phyloP scores from a whole-genome alignment of 1,140 invertebrate genomes.

The Trinorchestia longiramus region DNA sequence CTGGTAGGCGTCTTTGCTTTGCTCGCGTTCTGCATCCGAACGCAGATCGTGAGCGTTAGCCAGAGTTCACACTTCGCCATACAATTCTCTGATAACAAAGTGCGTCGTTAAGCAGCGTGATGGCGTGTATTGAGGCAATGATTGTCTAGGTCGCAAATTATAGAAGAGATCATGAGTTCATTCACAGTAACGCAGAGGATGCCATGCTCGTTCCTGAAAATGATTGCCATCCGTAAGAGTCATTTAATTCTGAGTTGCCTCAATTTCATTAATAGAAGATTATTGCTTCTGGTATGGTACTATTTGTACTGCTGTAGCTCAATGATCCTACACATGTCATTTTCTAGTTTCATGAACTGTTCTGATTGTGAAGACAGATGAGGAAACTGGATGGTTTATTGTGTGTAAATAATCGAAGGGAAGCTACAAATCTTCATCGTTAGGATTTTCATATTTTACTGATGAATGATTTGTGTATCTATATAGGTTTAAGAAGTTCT shows the following conservation, averaged over 20 bases:
- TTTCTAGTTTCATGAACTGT: background rate
- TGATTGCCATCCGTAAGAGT: background rate
- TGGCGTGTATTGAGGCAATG: constrained; percentile 7
- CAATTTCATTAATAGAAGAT: background rate
- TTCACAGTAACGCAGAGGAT: background rate
- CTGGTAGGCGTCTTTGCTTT: no score
- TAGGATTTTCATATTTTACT: background rate
- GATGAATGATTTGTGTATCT: background rate
- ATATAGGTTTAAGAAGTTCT: background rate
- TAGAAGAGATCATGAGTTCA: background rate
- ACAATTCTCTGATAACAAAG: background rate
- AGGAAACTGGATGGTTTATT: no score
- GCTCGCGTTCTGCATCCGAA: background rate
- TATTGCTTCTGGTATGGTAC: background rate
- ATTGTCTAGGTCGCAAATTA: background rate
- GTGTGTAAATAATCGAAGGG: no score
- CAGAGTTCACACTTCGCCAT: background rate
- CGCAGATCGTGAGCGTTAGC: background rate
- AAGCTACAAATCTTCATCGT: no score
- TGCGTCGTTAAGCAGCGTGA: constrained; percentile 17
- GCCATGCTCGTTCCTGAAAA: background rate
- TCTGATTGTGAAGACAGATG: no score
- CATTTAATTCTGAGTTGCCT: background rate
- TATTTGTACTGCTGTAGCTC: background rate
- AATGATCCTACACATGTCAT: background rate